These are phyloP conservation scores for Eupithecia tripunctaria DNA, from an alignment of 2,888 invertebrate genomes.

Conservation along the genomic window DNA sequence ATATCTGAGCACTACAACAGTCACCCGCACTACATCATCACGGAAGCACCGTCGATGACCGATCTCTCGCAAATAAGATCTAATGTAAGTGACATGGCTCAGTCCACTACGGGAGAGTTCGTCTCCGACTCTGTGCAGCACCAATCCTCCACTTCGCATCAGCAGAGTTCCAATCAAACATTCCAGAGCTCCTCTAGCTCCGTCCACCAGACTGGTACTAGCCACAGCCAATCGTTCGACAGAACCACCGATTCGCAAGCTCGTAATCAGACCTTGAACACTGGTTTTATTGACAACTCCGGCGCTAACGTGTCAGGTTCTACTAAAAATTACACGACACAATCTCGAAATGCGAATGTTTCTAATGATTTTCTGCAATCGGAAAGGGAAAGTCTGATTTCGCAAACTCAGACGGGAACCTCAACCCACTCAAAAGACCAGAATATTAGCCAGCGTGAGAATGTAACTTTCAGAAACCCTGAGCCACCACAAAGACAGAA, in stretches of 20 bases:
- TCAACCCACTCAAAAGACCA: constrained; percentile 51
- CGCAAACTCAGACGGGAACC: constrained; percentile 58
- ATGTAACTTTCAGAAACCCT: constrained; percentile 54
- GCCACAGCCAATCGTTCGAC: constrained; percentile 72
- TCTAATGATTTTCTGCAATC: constrained; percentile 75
- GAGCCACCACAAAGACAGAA: constrained; percentile 57
- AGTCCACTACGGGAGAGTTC: constrained; percentile 75
- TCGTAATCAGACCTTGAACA: constrained; percentile 73
- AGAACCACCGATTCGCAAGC: constrained; percentile 69
- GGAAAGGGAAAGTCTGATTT: constrained; percentile 70
- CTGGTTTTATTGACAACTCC: constrained; percentile 74
- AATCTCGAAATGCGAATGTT: constrained; percentile 71
- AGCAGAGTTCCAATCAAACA: constrained; percentile 75
- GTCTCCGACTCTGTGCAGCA: constrained; percentile 71
- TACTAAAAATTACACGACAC: constrained; percentile 58
- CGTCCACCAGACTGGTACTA: constrained; percentile 71
- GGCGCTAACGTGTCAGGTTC: constrained; percentile 55
- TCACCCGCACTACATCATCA: constrained; percentile 82
- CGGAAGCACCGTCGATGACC: constrained; percentile 79
- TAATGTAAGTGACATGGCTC: constrained; percentile 77
- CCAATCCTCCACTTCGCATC: constrained; percentile 72
- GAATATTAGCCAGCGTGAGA: constrained; percentile 62
- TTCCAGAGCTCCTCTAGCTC: constrained; percentile 76
- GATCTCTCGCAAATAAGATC: constrained; percentile 77
- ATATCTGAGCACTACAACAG: constrained; percentile 81